Evolutionary conservation across 2,888 invertebrate genomes (phyloP).

Genomic region (Dioctria rufipes): DNA sequence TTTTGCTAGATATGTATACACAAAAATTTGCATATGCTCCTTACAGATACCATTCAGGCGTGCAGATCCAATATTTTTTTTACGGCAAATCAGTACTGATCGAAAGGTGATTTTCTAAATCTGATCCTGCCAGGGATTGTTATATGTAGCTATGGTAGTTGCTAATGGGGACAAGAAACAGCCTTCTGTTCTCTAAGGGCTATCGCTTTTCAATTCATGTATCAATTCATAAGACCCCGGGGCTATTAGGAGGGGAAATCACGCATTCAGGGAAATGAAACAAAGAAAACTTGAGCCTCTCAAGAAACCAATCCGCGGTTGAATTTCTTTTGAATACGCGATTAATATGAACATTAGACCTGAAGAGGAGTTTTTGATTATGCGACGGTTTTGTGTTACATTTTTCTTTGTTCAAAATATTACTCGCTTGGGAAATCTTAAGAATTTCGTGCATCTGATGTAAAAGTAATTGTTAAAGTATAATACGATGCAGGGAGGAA

Average conservation of each 20-base stretch:
- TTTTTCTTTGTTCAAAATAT: constrained; percentile 21
- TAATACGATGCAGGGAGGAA: neutral
- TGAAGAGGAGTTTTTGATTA: neutral
- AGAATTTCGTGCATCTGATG: constrained; percentile 12
- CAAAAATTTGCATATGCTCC: constrained; percentile 27
- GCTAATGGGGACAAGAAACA: neutral
- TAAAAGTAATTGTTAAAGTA: constrained; percentile 13
- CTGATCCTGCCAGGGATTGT: constrained; percentile 14
- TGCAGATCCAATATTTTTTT: neutral
- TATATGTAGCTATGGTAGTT: neutral
- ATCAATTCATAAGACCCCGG: constrained; percentile 16
- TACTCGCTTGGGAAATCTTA: constrained; percentile 33
- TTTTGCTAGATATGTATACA: neutral
- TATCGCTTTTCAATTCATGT: neutral
- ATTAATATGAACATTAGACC: constrained; percentile 7
- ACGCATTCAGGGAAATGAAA: constrained; percentile 17
- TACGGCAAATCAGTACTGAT: neutral
- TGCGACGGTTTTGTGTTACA: constrained; percentile 48
- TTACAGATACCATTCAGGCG: neutral
- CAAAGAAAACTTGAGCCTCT: constrained; percentile 48
- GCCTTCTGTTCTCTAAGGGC: neutral
- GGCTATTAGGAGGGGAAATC: neutral
- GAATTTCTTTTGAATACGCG: constrained; percentile 2
- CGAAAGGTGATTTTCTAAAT: neutral
- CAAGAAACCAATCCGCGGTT: constrained; percentile 49